Evolutionary conservation across 2,113 vertebrate genomes (phyloP), one percentile per base, ranked within the genome.

Genomic region (Pseudois nayaur): DNA sequence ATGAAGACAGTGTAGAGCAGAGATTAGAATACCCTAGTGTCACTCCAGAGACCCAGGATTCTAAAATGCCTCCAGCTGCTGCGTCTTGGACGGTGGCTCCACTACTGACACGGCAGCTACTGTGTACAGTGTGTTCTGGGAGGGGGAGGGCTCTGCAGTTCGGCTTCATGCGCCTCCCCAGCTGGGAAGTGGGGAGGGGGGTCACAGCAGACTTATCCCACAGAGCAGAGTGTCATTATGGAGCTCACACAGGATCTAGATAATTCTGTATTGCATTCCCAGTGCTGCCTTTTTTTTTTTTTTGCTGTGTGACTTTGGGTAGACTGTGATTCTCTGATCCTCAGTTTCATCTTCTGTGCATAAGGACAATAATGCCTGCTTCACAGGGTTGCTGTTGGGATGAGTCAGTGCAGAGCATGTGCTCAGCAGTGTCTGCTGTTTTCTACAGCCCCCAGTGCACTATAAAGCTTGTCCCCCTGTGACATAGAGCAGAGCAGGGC

Each of bases 331-430:
- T 45, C 48, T 23, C 52, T 81, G 86, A 59, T 40, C 90, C 83
- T 95, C 95, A 81, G 55, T 59, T 89, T 87, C 71, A 29, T 45
- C 31, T 59, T 9, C 43, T 76, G 84, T 67, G 31, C 31, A 17
- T 5, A 36, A 48, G 91, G 91, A 48, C 12, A 54, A 16, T 43
- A 40, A 43, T 2, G 52, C 40, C 87, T 54, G 27, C 48, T 50
- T 84, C 59, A 33, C 45, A 36, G 3, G 11, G n/a, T 1, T 59
- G 40, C 91, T 71, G 43, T 71, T 23, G 55, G 96, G 74, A 55
- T 33, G 40, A 81, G 33, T 33, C 19, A 52, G 84, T 45, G 12
- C 5, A 33, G 17, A 91, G 45, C 45, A 83, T 48, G 12, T 10
- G 15, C 79, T 83, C 10, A 31, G 90, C 40, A 60, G 27, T 5